phyloP scores from a whole-genome alignment of 2,113 vertebrate species.

The Peucedramus taeniatus region DNA sequence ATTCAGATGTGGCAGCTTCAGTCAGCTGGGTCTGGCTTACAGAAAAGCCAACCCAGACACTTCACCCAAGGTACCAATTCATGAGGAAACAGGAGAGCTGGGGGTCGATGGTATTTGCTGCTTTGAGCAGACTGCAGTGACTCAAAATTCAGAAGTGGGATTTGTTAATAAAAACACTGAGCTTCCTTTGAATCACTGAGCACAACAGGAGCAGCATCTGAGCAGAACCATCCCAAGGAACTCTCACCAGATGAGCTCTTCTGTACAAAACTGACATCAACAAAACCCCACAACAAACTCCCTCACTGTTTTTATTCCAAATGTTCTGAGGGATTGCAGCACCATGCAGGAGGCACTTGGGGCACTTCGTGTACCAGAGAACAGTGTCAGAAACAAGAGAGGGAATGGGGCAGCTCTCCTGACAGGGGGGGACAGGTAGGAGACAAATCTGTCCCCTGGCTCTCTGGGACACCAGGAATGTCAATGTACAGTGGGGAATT shows the following conservation, averaged over 20 bases:
- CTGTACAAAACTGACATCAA: neutral
- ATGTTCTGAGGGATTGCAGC: neutral
- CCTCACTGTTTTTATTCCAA: neutral
- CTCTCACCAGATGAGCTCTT: neutral
- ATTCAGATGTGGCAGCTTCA: neutral
- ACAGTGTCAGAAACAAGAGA: neutral
- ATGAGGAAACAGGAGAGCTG: neutral
- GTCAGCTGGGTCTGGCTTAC: neutral
- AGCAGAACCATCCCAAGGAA: neutral
- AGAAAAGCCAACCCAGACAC: neutral
- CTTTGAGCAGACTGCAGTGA: neutral
- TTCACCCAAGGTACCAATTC: neutral
- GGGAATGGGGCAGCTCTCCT: neutral
- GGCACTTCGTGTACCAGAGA: neutral
- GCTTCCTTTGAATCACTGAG: neutral
- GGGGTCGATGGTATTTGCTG: neutral
- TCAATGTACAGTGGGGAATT: fast-evolving
- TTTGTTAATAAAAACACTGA: neutral
- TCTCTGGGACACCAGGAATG: neutral
- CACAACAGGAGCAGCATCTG: neutral
- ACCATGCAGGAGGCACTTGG: fast-evolving
- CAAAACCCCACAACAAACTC: neutral
- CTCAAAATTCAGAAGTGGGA: neutral
- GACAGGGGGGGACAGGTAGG: neutral
- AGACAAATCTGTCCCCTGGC: neutral